Percentiles rank a stretch among this genome's conserved stretches.
phyloP scores from a whole-genome alignment of 2,113 vertebrate genomes.

The Thomomys bottae region DNA sequence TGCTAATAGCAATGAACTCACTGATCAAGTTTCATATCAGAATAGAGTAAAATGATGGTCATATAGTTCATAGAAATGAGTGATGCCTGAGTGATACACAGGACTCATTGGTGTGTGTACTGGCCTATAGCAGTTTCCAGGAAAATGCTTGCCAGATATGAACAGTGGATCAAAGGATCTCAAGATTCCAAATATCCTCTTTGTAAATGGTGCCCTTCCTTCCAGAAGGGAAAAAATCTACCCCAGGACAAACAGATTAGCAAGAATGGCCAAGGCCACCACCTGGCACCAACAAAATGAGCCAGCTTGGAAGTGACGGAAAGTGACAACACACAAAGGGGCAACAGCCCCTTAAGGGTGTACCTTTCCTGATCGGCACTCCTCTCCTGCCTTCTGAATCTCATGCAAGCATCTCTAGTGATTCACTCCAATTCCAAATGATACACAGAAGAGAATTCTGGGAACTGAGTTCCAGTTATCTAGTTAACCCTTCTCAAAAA shows the following conservation, averaged over 20 bases:
- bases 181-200: background rate
- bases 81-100: background rate
- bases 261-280: background rate
- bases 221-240: background rate
- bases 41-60: background rate
- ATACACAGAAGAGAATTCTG: background rate
- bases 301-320: background rate
- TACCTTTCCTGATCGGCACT: accelerated
- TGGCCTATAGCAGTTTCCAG: background rate
- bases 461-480: background rate
- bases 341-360: too few relatives aligned
- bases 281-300: background rate
- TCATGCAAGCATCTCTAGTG: background rate
- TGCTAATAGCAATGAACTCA: background rate
- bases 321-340: background rate
- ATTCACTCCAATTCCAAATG: background rate
- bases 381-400: background rate
- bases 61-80: background rate
- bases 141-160: background rate
- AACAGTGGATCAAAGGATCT: background rate
- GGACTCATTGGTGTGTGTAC: background rate
- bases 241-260: background rate
- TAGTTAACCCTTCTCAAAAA: background rate
- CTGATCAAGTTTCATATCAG: background rate
- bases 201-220: background rate